Evolutionary conservation across 1,140 invertebrate species (phyloP), one percentile per base, ranked within the genome.

Genomic region (Drosophila erecta): DNA sequence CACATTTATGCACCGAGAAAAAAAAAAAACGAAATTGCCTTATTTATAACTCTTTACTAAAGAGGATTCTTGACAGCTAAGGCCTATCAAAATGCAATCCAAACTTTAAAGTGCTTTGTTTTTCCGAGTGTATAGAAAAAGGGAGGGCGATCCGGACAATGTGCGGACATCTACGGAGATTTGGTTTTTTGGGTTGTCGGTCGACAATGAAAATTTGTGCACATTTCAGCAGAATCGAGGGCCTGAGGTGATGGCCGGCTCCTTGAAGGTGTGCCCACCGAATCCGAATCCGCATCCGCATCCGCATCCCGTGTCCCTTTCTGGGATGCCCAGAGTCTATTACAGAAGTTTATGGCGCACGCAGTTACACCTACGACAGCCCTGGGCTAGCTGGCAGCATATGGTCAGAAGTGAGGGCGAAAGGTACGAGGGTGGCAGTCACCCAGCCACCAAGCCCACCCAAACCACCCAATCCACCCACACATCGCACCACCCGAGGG

Each of bases 261-360:
- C 61, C 83, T 86, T 86, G 44, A 86, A 86, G 83, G 83, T 86
- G 83, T 86, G 60, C 46, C 46, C 71, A 46, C 37, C 70, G 44
- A 59, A 49, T 46, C 22, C 50, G 40, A 4, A 35, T 22, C 17
- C 17, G 17, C 17, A 17, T 17, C 17, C 17, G 17, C 17, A 17
- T 0, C 17, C 17, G 17, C 17, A 17, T 17, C 17, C 17, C 20
- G 44, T 44, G 78, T 81, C 83, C 83, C 51, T 86, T 87, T 87
- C 76, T 58, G 66, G 76, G 57, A 58, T 50, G 62, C 58, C 55
- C 51, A 79, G 64, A 71, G 83, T 86, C 83, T 86, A 86, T 86
- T 86, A 83, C 84, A 61, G 38, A 53, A 89, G 84, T 86, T 89
- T 86, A 86, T 86, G 84, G 84, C 83, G 79, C 83, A 89, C 81